Evolutionary conservation across 2,113 vertebrate species (phyloP).

Genomic region (Tilapia sparmanii): DNA sequence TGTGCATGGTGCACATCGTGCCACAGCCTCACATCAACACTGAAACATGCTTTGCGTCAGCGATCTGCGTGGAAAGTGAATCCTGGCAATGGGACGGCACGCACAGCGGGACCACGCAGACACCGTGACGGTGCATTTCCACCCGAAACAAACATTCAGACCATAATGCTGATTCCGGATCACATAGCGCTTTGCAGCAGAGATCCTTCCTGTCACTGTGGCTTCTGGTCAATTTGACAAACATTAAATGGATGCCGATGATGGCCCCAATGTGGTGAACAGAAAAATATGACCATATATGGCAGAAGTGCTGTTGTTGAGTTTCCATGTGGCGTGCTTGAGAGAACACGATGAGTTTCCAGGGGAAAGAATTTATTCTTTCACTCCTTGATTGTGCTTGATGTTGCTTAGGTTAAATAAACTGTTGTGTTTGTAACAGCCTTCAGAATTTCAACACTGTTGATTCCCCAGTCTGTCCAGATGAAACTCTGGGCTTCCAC

Average conservation of each 20-base stretch:
- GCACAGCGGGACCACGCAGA: neutral
- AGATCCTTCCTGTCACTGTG: neutral
- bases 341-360: neutral
- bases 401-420: neutral
- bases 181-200: neutral
- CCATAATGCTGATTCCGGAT: neutral
- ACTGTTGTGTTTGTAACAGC: neutral
- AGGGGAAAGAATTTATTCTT: neutral
- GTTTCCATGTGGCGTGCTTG: neutral
- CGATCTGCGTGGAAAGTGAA: slow-evolving; percentile 9
- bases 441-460: neutral
- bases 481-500: neutral
- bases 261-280: neutral
- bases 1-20: neutral
- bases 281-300: neutral
- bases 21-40: neutral
- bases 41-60: slow-evolving; percentile 25
- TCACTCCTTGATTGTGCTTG: neutral
- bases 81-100: neutral
- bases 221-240: neutral
- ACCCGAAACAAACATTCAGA: slow-evolving; percentile 9
- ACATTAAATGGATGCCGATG: neutral
- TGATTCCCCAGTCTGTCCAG: neutral
- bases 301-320: neutral
- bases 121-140: neutral